These are phyloP conservation scores for Trachelus troglodyta DNA, from an alignment of 2,888 invertebrate species.

Conservation along the genomic window DNA sequence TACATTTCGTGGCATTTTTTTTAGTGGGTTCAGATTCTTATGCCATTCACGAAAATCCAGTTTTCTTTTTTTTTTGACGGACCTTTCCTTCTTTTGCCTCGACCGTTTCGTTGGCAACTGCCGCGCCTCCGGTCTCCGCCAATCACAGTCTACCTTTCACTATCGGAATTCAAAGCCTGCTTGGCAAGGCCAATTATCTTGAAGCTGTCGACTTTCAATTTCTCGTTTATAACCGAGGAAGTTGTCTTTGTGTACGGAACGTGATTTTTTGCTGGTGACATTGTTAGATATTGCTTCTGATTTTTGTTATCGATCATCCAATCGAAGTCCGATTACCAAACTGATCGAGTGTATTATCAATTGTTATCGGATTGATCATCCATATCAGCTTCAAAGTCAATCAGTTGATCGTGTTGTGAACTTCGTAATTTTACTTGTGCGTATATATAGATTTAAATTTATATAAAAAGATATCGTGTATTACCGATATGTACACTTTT, in stretches of 20 bases:
- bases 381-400: neutral
- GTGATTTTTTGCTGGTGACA: neutral
- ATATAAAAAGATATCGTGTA: neutral
- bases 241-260: neutral
- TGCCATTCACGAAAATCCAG: neutral
- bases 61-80: neutral
- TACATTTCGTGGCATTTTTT: no score
- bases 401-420: neutral
- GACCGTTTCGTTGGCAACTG: neutral
- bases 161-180: slow-evolving; percentile 43
- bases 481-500: neutral
- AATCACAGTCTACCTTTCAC: slow-evolving; percentile 49
- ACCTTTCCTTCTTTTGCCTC: neutral
- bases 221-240: slow-evolving; percentile 22
- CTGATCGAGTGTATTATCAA: neutral
- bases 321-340: neutral
- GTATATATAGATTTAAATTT: neutral
- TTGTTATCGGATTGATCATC: neutral
- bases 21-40: neutral
- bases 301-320: neutral
- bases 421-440: neutral
- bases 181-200: slow-evolving; percentile 21
- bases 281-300: neutral
- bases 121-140: slow-evolving; percentile 32
- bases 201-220: slow-evolving; percentile 28